Base-by-base conservation (phyloP, 2,888 invertebrate species). In the Sphaeridia pumilis region DNA sequence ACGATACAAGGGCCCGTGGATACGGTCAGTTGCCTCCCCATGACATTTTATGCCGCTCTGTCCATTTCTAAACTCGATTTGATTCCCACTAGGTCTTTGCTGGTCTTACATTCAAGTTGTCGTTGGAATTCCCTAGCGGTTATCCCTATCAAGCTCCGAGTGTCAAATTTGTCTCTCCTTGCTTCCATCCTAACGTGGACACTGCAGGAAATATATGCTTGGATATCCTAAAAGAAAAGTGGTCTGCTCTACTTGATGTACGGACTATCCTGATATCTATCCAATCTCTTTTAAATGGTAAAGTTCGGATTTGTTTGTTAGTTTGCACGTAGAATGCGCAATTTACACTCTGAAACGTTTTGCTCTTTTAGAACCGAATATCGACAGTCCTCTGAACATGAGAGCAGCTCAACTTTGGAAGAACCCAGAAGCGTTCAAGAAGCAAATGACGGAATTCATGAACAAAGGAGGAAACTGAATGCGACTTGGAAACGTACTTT, bases 181-280 rank as follows among this genome's bases (percentile, higher is more conserved):
- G 93, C 70, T 95, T 88, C 75, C 94, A 95, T 71, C 94, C 94
- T 1, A 95, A 95, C 69, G 89, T 95, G 35, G 94, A 94, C 71
- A 74, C 77, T 21, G 81, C 81, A 58, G 81, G 81, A 26, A 84
- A 89, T 71, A 94, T 95, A 70, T 95, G 94, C 72, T 75, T 95
- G 69, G 94, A 95, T 71, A 94, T 95, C 68, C 75, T 95, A 60
- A 93, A 92, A 73, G 94, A 94, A 67, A 93, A 94, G 70, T 95
- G 95, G 94, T 92, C 93, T 49, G 94, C 95, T 1, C 72, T 93
- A 54, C 93, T 93, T 68, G 94, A 94, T 73, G 90, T 94, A 5
- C 80, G 92, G 68, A 92, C 93, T 41, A 84, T 95, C 66, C 75
- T 95, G 59, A 74, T 95, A 56, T 94, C 94, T 27, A 87, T 95